Evolutionary conservation across 2,797 vertebrate genomes (phyloP).

Genomic region (Karalla daura): DNA sequence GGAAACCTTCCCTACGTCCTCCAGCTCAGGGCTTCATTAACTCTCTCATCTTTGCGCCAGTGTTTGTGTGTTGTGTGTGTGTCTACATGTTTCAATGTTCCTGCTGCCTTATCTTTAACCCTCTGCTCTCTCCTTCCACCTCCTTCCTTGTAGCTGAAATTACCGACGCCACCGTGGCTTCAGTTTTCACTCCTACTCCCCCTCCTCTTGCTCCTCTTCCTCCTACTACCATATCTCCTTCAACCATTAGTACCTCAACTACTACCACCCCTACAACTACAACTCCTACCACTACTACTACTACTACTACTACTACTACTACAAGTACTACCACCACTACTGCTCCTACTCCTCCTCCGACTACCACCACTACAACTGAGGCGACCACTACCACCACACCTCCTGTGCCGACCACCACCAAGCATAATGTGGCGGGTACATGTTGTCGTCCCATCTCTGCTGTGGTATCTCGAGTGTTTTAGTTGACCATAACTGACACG

Average conservation of each 20-base stretch:
- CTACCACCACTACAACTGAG: conserved; percentile 76
- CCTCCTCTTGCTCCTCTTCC: conserved; percentile 72
- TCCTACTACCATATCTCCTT: conserved; percentile 78
- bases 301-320: conserved; percentile 65
- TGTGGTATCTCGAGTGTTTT: conserved; percentile 2
- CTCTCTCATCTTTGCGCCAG: conserved; percentile 27
- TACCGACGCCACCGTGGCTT: conserved; percentile 79
- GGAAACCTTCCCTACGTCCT: neutral
- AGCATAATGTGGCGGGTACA: conserved; percentile 80
- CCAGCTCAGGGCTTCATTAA: conserved; percentile 3
- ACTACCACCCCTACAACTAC: conserved; percentile 67
- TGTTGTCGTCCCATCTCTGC: conserved; percentile 42
- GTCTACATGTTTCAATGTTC: conserved; percentile 34
- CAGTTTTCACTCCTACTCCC: conserved; percentile 80
- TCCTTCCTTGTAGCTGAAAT: conserved; percentile 83
- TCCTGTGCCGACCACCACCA: conserved; percentile 73
- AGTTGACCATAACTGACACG: neutral
- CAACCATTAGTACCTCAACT: conserved; percentile 78
- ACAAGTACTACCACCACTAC: conserved; percentile 70
- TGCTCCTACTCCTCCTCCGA: conserved; percentile 65
- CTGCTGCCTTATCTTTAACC: conserved; percentile 72
- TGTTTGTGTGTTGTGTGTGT: conserved; percentile 40
- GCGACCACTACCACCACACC: conserved; percentile 66
- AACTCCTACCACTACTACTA: conserved; percentile 62
- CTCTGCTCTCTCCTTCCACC: conserved; percentile 79